Base-by-base conservation (phyloP, 2,797 vertebrate genomes). In the Percopsis omiscomaycus region DNA sequence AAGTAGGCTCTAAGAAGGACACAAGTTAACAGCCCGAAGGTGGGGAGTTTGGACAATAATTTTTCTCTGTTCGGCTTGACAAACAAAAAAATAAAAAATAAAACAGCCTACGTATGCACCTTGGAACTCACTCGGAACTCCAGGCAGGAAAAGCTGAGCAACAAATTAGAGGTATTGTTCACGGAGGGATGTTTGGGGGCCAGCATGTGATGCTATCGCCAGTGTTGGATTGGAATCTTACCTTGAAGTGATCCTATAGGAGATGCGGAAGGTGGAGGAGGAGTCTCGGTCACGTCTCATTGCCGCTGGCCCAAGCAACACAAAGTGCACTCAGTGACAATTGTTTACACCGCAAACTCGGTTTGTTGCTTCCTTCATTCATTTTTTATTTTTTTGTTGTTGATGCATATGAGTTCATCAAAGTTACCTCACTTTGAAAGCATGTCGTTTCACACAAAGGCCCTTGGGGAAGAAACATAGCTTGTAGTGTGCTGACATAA, bases 101-200 rank as follows among this genome's bases (percentile, higher is more conserved):
- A 49, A 79, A 88, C 77, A 69, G 58, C 71, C 76, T 79, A 85
- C 64, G 42, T 78, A 76, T 54, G 9, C 54, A 59, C 49, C 54
- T 51, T 57, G 75, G 87, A 37, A 37, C 6, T 52, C 60, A 49
- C 54, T 51, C 59, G 76, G 87, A 89, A 88, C 82, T 81, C 70
- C 0, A 69, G 32, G 55, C 65, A 71, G 71, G 59, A 71, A 67
- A 62, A 74, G 61, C 53, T 45, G 54, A 54, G 37, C 63, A 80
- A 75, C 77, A 90, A 91, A 91, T 88, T 77, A 83, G 80, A 0
- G 62, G 69, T 80, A 86, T 91, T 89, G 89, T 92, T 86, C 67
- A 68, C 5, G n/a, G 62, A 74, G 76, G 82, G 74, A 85, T 85
- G 87, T 85, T 88, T 83, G 68, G 50, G 48, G 66, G 75, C 87